These are phyloP conservation scores for Calliphora vomitoria DNA, from an alignment of 2,888 invertebrate species.

Conservation along the genomic window DNA sequence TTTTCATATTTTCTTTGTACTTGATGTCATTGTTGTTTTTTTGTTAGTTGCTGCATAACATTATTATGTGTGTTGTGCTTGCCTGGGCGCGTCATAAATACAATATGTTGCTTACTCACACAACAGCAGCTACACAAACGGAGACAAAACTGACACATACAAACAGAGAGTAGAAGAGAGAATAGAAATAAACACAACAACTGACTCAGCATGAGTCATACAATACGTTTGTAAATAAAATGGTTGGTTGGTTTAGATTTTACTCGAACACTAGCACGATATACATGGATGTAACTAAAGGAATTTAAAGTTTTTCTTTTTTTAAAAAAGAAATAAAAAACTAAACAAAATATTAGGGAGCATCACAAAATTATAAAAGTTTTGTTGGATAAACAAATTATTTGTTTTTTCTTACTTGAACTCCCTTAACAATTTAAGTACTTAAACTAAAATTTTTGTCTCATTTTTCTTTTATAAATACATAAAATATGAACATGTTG, in stretches of 20 bases:
- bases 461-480: slow-evolving; percentile 40
- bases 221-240: slow-evolving; percentile 61
- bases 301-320: neutral
- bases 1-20: slow-evolving; percentile 12
- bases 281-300: no score
- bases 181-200: slow-evolving; percentile 2
- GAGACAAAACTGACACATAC: slow-evolving; percentile 25
- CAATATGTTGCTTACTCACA: slow-evolving; percentile 58
- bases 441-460: slow-evolving; percentile 22
- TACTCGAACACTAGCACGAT: no score
- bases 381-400: neutral
- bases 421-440: slow-evolving; percentile 23
- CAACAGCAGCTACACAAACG: slow-evolving; percentile 17
- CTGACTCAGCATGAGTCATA: slow-evolving; percentile 63
- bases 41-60: slow-evolving; percentile 36
- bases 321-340: neutral
- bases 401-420: neutral
- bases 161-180: neutral
- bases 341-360: no score
- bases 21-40: neutral
- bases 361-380: neutral
- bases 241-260: slow-evolving; percentile 57
- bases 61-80: slow-evolving; percentile 52
- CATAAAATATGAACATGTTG: slow-evolving; percentile 19
- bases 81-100: slow-evolving; percentile 70